Evolutionary conservation across 2,797 vertebrate genomes (phyloP), one percentile per base, ranked within the genome.

Genomic region (Setipinna tenuifilis): DNA sequence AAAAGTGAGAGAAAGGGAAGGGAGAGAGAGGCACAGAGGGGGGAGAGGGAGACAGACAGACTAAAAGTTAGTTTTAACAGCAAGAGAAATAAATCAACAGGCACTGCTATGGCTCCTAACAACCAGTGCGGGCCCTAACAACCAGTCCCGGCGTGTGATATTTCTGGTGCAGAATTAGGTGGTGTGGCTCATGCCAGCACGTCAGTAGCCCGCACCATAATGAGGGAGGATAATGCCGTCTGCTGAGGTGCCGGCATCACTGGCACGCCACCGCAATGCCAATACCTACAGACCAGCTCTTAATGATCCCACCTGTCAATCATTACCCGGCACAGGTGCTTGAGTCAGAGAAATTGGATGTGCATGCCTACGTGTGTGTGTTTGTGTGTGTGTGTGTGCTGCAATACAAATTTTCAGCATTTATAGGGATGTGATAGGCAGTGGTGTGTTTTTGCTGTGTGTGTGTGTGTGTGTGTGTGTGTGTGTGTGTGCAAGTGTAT

Each of bases 261-360:
- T 21, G 16, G 71, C 71, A 78, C 35, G 14, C 50, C 50, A 54
- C 14, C 9, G 50, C 50, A 54, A 54, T 84, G 84, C 83, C 85
- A 88, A 86, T 83, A 78, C 41, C 83, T 84, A 62, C 61, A 48
- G 78, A 59, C 83, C 85, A 59, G 17, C 85, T 88, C 84, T 86
- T 85, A 88, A 82, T 81, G 84, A 41, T 54, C 25, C 35, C 50
- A 50, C 82, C 85, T 88, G 87, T 82, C 87, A 88, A 81, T 86
- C 85, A 86, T 50, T 25, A 17, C 6, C 50, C 61, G 82, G 82
- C 25, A 84, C 84, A 35, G 61, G 61, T 82, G 71, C 71, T 44
- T 19, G 31, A 78, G 31, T 78, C 71, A 41, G 71, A 78, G 71
- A 78, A 78, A 44, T 78, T 78, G 71, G 71, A 17, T 78, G 62